phyloP scores from a whole-genome alignment of 2,113 vertebrate species.

The Panthera uncia region DNA sequence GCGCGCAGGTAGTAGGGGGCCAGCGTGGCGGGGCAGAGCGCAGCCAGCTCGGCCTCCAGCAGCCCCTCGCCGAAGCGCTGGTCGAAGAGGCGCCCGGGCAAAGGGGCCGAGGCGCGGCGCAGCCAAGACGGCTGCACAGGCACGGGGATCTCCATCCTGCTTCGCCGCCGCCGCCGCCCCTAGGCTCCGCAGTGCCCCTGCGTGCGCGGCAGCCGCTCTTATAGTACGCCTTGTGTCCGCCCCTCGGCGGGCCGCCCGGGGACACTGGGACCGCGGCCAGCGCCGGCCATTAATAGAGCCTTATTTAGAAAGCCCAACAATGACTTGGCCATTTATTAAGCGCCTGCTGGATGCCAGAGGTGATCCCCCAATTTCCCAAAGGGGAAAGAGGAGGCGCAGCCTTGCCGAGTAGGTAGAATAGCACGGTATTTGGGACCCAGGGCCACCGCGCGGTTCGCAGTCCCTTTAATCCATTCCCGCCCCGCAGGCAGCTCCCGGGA shows the following conservation, averaged over 20 bases:
- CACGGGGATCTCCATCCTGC: conserved; percentile 77
- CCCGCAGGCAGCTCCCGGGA: conserved; percentile 2
- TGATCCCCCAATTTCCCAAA: not conserved
- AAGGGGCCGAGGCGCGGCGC: conserved; percentile 65
- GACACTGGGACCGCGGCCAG: conserved; percentile 73
- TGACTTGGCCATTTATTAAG: conserved; percentile 72
- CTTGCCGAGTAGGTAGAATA: not conserved
- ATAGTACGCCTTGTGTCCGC: conserved; percentile 61
- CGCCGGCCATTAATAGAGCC: conserved; percentile 56
- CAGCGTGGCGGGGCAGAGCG: conserved; percentile 64
- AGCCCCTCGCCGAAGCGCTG: conserved; percentile 84
- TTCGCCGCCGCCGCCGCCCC: not conserved
- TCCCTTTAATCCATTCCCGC: not conserved
- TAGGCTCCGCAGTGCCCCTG: not conserved
- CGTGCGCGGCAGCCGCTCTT: conserved; percentile 29
- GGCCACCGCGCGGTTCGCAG: not conserved
- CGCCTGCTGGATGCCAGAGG: conserved; percentile 57
- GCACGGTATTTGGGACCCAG: not conserved
- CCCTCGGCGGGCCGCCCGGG: conserved; percentile 61
- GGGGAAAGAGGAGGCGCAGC: not conserved
- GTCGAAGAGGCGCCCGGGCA: conserved; percentile 80
- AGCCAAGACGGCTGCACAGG: conserved; percentile 78
- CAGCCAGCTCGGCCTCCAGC: conserved; percentile 79
- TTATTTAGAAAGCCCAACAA: conserved; percentile 79
- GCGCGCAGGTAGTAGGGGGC: conserved; percentile 78